phyloP scores from a whole-genome alignment of 2,797 vertebrate species.

The Smutsia gigantea region DNA sequence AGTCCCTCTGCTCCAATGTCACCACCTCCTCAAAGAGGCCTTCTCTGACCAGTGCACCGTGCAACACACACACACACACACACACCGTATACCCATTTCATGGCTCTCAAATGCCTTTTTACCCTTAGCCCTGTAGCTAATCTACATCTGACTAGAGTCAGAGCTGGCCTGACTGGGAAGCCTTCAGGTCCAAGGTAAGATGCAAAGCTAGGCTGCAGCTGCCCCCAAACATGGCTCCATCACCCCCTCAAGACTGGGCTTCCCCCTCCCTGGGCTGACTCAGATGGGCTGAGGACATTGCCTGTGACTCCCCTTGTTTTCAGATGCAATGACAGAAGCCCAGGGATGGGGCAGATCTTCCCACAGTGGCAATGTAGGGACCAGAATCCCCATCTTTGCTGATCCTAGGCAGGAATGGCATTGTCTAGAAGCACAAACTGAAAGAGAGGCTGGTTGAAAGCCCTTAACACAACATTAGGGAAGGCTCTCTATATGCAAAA shows the following conservation, averaged over 20 bases:
- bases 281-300: neutral
- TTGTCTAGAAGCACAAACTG: neutral
- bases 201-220: neutral
- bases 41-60: neutral
- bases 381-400: neutral
- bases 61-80: neutral
- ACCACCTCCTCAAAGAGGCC: neutral
- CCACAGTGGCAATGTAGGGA: neutral
- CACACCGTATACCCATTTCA: neutral
- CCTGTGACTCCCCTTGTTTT: neutral
- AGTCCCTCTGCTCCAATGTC: neutral
- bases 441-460: neutral
- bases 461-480: neutral
- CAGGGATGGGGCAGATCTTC: neutral
- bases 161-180: neutral
- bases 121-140: neutral
- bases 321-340: neutral
- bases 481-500: neutral
- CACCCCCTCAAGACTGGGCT: neutral
- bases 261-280: neutral
- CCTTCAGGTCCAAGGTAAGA: neutral
- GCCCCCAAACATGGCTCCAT: fast-evolving
- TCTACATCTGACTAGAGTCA: neutral
- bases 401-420: neutral
- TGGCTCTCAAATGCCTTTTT: neutral